phyloP scores from a whole-genome alignment of 2,797 vertebrate genomes.

The Cephalopachus bancanus region DNA sequence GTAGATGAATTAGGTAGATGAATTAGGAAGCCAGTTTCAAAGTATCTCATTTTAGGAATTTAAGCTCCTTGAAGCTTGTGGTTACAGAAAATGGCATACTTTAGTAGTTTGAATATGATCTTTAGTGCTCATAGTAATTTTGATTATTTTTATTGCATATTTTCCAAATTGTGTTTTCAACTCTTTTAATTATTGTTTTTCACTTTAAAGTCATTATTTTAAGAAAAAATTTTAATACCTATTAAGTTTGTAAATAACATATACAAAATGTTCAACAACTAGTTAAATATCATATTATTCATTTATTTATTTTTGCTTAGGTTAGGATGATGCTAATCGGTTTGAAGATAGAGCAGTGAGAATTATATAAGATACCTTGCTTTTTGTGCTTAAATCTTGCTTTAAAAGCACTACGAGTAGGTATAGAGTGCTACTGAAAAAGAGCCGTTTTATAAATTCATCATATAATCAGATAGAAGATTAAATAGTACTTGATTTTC shows the following conservation, averaged over 20 bases:
- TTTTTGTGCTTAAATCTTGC: background rate
- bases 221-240: conserved; percentile 8
- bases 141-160: background rate
- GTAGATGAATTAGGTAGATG: background rate
- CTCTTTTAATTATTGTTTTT: conserved; percentile 20
- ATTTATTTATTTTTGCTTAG: background rate
- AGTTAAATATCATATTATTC: background rate
- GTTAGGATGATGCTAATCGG: background rate
- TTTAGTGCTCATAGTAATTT: background rate
- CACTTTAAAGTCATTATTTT: background rate
- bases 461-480: conserved; percentile 23
- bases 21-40: background rate
- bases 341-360: background rate
- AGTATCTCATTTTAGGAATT: conserved; percentile 8
- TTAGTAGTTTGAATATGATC: background rate
- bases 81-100: background rate
- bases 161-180: background rate
- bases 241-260: conserved; percentile 35
- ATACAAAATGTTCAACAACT: background rate
- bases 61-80: background rate
- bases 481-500: conserved; percentile 49
- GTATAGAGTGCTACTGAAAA: conserved; percentile 12
- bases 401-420: background rate
- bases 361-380: background rate
- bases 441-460: background rate